phyloP scores from a whole-genome alignment of 2,113 vertebrate genomes.

The Hippocampus comes region DNA sequence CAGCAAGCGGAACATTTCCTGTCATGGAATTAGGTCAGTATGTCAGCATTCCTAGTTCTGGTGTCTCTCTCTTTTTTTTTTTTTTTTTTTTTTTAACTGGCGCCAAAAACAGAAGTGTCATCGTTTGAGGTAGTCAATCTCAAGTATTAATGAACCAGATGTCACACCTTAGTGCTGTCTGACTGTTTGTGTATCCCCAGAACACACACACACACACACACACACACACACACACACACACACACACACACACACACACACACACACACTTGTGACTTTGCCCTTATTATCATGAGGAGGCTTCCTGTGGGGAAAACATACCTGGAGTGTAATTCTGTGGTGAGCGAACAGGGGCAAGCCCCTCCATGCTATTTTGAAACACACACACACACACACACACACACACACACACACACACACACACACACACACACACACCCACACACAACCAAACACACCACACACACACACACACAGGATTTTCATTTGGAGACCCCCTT shows the following conservation, averaged over 20 bases:
- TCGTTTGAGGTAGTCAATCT: neutral
- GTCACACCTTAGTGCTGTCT: conserved; percentile 9
- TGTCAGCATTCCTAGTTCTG: neutral
- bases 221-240: too few species aligned
- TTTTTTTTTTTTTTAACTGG: too few species aligned
- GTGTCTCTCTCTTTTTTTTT: neutral
- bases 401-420: too few species aligned
- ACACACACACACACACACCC: too few species aligned
- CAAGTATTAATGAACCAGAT: neutral
- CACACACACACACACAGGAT: too few species aligned
- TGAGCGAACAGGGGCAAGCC: conserved; percentile 33
- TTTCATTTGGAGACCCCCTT: too few species aligned
- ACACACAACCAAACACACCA: too few species aligned
- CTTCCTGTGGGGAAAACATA: conserved; percentile 25
- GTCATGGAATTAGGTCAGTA: conserved; percentile 4
- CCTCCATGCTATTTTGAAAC: conserved; percentile 30
- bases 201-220: neutral
- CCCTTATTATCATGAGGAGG: neutral
- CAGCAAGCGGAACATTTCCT: neutral
- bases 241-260: conserved; percentile 1
- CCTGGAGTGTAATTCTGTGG: conserved; percentile 13
- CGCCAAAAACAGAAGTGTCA: neutral
- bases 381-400: conserved; percentile 19
- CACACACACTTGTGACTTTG: conserved; percentile 1
- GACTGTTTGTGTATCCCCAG: conserved; percentile 22